These are phyloP conservation scores for Cryptus armator DNA, from an alignment of 2,888 invertebrate genomes.

Conservation along the genomic window DNA sequence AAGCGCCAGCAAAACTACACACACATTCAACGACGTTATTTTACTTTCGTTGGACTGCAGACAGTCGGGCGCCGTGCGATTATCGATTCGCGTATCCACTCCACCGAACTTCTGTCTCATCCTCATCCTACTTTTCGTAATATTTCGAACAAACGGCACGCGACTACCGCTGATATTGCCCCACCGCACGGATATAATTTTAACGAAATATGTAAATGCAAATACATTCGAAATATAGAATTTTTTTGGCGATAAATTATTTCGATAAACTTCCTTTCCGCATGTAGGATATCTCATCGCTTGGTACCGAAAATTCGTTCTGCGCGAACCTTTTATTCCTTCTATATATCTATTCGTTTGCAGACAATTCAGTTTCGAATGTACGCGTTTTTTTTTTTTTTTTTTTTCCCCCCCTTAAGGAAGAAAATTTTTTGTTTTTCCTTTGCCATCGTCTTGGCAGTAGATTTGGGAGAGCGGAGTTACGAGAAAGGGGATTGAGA, in stretches of 20 bases:
- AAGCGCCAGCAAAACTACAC: conserved; percentile 41
- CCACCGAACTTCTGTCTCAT: conserved; percentile 14
- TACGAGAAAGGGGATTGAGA: neutral
- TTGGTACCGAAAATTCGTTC: too few species aligned
- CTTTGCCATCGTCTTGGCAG: neutral
- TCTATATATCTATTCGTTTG: neutral
- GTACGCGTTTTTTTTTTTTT: neutral
- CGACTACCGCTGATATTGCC: neutral
- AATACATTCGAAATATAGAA: neutral
- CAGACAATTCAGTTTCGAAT: neutral
- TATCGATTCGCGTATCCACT: conserved; percentile 65
- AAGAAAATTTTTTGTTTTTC: neutral
- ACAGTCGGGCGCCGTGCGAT: conserved; percentile 63
- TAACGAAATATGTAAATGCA: neutral
- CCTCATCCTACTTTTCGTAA: conserved; percentile 1
- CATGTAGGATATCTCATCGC: too few species aligned
- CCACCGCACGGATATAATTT: neutral
- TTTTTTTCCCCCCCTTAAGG: neutral
- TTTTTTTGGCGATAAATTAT: neutral
- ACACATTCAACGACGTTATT: conserved; percentile 50
- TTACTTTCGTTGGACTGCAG: conserved; percentile 62
- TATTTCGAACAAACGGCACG: conserved; percentile 15
- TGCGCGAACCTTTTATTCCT: too few species aligned
- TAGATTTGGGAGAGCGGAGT: neutral
- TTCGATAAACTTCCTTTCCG: too few species aligned